Evolutionary conservation across 2,888 invertebrate genomes (phyloP).

Genomic region (Herminia tarsipennalis): DNA sequence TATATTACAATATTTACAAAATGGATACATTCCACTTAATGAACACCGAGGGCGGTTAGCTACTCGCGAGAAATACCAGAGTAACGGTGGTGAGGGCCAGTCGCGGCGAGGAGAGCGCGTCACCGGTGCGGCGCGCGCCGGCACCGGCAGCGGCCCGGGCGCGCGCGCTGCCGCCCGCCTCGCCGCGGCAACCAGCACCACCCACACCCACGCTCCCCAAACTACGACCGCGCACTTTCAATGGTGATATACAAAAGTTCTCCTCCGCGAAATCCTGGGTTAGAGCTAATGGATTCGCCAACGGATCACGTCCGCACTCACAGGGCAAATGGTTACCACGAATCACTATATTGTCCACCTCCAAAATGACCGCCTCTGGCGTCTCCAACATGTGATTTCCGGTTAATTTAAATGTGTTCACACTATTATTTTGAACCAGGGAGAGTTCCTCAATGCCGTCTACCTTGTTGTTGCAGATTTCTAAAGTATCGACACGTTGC

Average conservation of each 20-base stretch:
- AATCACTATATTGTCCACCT: slow-evolving; percentile 90
- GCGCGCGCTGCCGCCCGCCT: slow-evolving; percentile 70
- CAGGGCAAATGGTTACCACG: slow-evolving; percentile 94
- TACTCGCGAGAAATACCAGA: slow-evolving; percentile 70
- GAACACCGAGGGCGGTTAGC: slow-evolving; percentile 78
- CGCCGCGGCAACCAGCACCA: slow-evolving; percentile 72
- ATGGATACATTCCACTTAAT: slow-evolving; percentile 67
- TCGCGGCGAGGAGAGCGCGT: slow-evolving; percentile 51
- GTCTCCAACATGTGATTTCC: slow-evolving; percentile 94
- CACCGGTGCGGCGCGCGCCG: slow-evolving; percentile 45
- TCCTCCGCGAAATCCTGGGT: slow-evolving; percentile 88
- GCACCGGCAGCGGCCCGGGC: slow-evolving; percentile 64
- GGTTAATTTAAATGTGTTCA: slow-evolving; percentile 89
- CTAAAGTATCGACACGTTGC: slow-evolving; percentile 89
- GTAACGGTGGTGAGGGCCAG: slow-evolving; percentile 61
- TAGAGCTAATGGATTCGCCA: slow-evolving; percentile 91
- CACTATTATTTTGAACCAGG: slow-evolving; percentile 89
- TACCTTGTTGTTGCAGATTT: slow-evolving; percentile 94
- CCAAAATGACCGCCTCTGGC: slow-evolving; percentile 89
- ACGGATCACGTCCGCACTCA: slow-evolving; percentile 93
- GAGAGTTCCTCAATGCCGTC: slow-evolving; percentile 92
- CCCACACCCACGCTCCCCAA: slow-evolving; percentile 85
- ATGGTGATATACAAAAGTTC: slow-evolving; percentile 94
- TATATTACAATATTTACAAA: slow-evolving; percentile 84
- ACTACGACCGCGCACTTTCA: slow-evolving; percentile 92